Conservation (phyloP, 2,113 vertebrate genomes). For the Anguilla rostrata region DNA sequence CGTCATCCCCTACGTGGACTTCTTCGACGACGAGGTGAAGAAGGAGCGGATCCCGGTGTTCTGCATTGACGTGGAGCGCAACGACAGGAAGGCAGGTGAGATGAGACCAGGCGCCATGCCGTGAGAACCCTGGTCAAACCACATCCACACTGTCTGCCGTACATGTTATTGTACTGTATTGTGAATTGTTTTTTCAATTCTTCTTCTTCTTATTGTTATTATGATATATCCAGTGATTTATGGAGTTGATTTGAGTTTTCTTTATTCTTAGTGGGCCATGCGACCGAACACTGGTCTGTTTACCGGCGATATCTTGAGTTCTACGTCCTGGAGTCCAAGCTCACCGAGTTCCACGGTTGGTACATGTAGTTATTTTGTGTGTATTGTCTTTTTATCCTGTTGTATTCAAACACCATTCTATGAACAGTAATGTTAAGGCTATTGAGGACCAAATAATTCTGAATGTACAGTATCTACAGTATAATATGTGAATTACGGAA, state of each 20-base stretch:
- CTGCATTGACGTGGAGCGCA: slow-evolving; percentile 95
- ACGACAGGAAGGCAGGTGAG: slow-evolving; percentile 88
- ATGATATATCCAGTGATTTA: not conserved
- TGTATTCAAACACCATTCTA: not conserved
- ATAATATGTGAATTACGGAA: too few relatives aligned
- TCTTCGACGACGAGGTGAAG: slow-evolving; percentile 87
- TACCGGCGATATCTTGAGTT: slow-evolving; percentile 95
- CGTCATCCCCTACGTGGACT: slow-evolving; percentile 92
- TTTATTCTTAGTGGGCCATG: slow-evolving; percentile 82
- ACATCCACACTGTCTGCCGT: too few relatives aligned
- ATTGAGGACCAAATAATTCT: too few relatives aligned
- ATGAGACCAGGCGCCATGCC: not conserved
- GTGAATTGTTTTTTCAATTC: too few relatives aligned
- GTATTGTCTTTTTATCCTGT: not conserved
- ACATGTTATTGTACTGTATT: too few relatives aligned
- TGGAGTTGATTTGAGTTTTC: not conserved
- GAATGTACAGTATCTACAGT: too few relatives aligned
- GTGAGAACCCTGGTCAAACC: too few relatives aligned
- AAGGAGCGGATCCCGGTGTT: slow-evolving; percentile 93
- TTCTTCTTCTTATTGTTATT: too few relatives aligned
- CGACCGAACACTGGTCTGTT: slow-evolving; percentile 92
- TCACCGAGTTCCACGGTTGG: slow-evolving; percentile 96
- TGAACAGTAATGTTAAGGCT: too few relatives aligned
- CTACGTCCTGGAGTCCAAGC: slow-evolving; percentile 94
- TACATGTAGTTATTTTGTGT: not conserved